Base-by-base conservation (phyloP, 2,888 invertebrate genomes). In the Caenorhabditis sinica region DNA sequence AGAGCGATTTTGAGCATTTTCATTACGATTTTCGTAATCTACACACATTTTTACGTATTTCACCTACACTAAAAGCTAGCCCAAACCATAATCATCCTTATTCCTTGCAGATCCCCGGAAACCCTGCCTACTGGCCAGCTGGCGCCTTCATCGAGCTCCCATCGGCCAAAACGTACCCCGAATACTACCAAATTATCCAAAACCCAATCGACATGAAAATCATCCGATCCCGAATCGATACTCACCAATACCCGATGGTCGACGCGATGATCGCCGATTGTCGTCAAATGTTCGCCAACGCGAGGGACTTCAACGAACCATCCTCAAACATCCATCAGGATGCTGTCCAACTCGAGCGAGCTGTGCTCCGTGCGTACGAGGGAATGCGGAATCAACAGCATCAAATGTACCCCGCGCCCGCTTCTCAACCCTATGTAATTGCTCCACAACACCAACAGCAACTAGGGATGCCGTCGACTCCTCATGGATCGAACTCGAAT, bases 111-210 rank as follows among this genome's bases (percentile, higher is more conserved):
- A 60, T 90, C 95, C 95, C 95, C 95, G 90, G 60, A 25, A 71
- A 79, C 53, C 63, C 58, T 0, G 43, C 20, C 13, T 87, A 98
- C 17, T 95, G 96, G 90, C 96, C 97, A 0, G 96, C 97, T 94
- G 94, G 96, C 77, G 95, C 96, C 90, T 99, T 99, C 93, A 96
- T 98, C 96, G 97, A 97, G 93, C 96, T 97, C 92, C 98, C 99
- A 0, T 97, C 97, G 36, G 96, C 96, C 93, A 97, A 97, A 93
- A 94, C 95, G 86, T 97, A 97, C 94, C 96, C 98, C 0, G 98
- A 98, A 93, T 99, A 99, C 93, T 99, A 97, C 94, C 96, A 96
- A 90, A 96, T 97, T 93, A 98, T 99, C 71, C 96, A 96, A 92
- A 96, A 96, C 92, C 98, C 98, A 0, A 95, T 99, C 88, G 97